Base-by-base conservation (phyloP, 2,888 invertebrate species). In the Tachina lurida region DNA sequence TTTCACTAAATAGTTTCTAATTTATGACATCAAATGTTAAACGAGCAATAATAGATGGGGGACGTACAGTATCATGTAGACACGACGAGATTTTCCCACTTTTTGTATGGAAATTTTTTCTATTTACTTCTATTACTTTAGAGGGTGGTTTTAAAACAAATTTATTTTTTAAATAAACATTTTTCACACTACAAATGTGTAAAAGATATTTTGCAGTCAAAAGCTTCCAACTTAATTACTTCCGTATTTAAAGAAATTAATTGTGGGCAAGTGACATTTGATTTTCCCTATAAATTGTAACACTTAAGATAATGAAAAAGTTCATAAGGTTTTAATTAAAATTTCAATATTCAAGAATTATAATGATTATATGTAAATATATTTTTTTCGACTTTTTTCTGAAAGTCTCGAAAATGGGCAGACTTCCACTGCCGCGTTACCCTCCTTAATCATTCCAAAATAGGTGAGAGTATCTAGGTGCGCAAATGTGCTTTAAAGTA, bases 1-100 rank as follows among this genome's bases (percentile, higher is more conserved):
- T 90, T 91, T 89, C 87, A 90, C 91, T 91, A 91, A 91, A 91
- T 90, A 90, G 89, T 89, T 89, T 87, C 89, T 90, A 89, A 87
- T 82, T 87, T 87, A 86, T 86, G 86, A 56, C 71, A 83, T 83
- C 60, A 83, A 86, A 86, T 67, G 65, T 73, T 49, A 73, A 54
- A 56, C 17, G 45, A 63, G 52, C 19, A 62, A 39, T 56, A 60
- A 15, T 31, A 31, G 31, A 52, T n/a, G 3, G 73, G 77, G 73
- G 52, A 45, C 22, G 31, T 7, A 45, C 22, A 54, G 1, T 52
- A 31, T 56, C 73, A 19, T 73, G 60, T 74, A 68, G 54, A 79
- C 60, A 60, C 22, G 75, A 43, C 52, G 49, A 79, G 81, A 81
- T 65, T 75, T 77, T 62, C 7, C 43, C 45, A 63, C n/a, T 74